These are phyloP conservation scores for Andrena camellia DNA, from an alignment of 2,888 invertebrate genomes.

Conservation along the genomic window DNA sequence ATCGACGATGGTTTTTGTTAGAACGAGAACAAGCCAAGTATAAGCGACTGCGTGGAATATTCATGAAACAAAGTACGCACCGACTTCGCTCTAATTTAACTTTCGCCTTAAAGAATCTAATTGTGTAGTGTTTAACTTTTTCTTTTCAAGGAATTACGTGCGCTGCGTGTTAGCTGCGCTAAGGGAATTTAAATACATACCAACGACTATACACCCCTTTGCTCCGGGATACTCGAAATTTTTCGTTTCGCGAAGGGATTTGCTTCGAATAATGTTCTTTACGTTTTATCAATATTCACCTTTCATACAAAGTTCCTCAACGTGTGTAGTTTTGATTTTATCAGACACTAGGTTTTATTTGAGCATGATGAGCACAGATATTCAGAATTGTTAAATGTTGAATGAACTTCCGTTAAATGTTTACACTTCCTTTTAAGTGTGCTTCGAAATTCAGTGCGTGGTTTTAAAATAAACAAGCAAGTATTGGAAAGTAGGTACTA, in stretches of 20 bases:
- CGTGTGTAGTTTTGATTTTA: background rate
- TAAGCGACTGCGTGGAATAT: constrained; percentile 45
- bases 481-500: too few species aligned
- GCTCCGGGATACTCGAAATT: background rate
- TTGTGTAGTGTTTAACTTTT: constrained; percentile 45
- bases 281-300: background rate
- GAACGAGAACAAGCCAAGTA: constrained; percentile 25
- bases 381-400: too few species aligned
- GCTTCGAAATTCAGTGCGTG: too few species aligned
- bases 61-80: constrained; percentile 41
- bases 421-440: too few species aligned
- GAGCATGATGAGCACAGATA: too few species aligned
- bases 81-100: constrained; percentile 39
- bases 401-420: too few species aligned
- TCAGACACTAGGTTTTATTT: too few species aligned
- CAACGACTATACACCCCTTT: background rate
- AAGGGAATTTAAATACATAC: constrained; percentile 17
- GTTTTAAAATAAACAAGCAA: too few species aligned
- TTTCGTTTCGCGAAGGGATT: background rate
- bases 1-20: constrained; percentile 50
- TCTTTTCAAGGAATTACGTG: constrained; percentile 6
- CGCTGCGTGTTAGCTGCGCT: background rate
- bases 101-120: constrained; percentile 50
- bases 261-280: background rate
- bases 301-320: background rate